Evolutionary conservation across 2,113 vertebrate species (phyloP), one percentile per base, ranked within the genome.

Genomic region (Aspiorhynchus laticeps): DNA sequence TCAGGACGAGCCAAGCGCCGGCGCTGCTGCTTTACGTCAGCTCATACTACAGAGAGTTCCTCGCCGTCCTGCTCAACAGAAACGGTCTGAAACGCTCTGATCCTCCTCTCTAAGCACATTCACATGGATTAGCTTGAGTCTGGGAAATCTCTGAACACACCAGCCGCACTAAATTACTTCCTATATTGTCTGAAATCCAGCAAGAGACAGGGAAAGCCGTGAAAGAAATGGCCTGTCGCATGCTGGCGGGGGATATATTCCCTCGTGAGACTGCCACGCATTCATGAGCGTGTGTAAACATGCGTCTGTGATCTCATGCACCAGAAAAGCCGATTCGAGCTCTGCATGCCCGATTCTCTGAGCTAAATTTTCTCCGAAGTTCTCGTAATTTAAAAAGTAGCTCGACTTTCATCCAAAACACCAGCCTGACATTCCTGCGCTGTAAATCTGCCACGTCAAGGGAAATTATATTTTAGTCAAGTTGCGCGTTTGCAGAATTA

Each of bases 11-110:
- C 15, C 95, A 94, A 10, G 93, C 94, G 0, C 97, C 98, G 2
- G 95, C 95, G 73, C 91, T 98, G 79, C 94, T 99, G 24, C 93
- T 99, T 65, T 96, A 96, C 26, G 87, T 96, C 86, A 95, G 89
- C 89, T 97, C 97, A 17, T 95, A 96, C 94, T 95, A 96, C 92
- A 94, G 95, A 87, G 96, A 98, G 84, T 97, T 97, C 71, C 93
- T 99, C 87, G 96, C 96, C 0, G 75, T 98, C 80, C 93, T 97
- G 88, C 94, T 99, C 61, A 95, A 95, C 75, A 97, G 91, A 92
- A 97, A 98, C 0, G 97, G 98, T 99, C 90, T 95, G 96, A 85
- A 86, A 33, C 48, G 56, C 31, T 48, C 82, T 76, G 75, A 77
- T 88, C 61, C 65, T 43, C 26, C 15, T 24, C 48, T n/a, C 83